Conservation (phyloP, 1,140 invertebrate species). For the Sinonovacula constricta region DNA sequence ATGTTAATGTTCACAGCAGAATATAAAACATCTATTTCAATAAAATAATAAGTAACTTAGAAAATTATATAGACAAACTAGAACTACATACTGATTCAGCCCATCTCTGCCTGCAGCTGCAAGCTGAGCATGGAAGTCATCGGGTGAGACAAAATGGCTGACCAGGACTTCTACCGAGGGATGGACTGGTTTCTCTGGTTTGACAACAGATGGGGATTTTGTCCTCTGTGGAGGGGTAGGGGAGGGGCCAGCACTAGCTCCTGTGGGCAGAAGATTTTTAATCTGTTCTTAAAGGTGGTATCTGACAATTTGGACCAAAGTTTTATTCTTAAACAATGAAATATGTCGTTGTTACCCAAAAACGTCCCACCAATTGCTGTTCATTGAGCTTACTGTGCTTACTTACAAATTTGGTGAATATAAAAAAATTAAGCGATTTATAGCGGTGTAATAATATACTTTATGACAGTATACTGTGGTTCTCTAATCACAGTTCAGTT, state of each 20-base stretch:
- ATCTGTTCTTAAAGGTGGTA: neutral
- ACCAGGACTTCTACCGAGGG: slow-evolving; percentile 26
- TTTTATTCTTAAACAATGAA: neutral
- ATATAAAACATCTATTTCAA: no score
- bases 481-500: no score
- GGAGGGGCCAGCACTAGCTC: neutral
- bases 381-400: no score
- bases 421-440: no score
- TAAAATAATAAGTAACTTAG: no score
- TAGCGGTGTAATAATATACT: no score
- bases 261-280: neutral
- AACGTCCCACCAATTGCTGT: no score
- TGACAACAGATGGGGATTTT: neutral
- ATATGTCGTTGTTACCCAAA: neutral
- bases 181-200: neutral
- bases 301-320: neutral
- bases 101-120: slow-evolving; percentile 2
- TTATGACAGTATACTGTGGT: no score
- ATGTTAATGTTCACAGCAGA: no score
- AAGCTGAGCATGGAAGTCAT: slow-evolving; percentile 39
- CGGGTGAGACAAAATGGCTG: slow-evolving; percentile 41
- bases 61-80: no score
- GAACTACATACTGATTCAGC: neutral
- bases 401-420: no score
- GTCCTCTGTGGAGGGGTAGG: neutral